Percentiles rank a stretch among this genome's conserved stretches.
These are phyloP conservation scores for Typhlomys cinereus DNA, from an alignment of 2,113 vertebrate species.

Conservation along the genomic window DNA sequence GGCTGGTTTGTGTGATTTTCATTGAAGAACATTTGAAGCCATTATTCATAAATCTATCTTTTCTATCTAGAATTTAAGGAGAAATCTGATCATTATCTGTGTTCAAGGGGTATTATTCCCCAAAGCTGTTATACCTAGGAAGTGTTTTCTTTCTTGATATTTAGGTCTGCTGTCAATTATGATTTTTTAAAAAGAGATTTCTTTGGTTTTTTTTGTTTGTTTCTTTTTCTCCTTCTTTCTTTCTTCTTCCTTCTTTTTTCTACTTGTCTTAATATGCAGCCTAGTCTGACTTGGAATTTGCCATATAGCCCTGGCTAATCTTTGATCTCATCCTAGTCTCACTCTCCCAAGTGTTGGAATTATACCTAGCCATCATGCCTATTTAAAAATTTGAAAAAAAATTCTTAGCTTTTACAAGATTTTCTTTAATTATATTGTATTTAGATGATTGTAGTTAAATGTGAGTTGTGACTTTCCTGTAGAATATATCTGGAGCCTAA, in stretches of 20 bases:
- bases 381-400: neutral
- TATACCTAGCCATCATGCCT: neutral
- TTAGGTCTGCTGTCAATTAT: neutral
- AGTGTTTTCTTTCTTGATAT: conserved; percentile 19
- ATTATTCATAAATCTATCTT: neutral
- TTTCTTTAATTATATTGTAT: neutral
- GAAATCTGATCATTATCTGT: neutral
- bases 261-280: neutral
- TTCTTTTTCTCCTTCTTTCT: neutral
- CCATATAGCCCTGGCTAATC: neutral
- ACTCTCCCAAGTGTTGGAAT: neutral
- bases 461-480: neutral
- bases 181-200: neutral
- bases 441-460: neutral
- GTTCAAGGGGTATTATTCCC: neutral
- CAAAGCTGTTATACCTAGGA: neutral
- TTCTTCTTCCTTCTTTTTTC: neutral
- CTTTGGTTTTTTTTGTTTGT: neutral
- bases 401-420: neutral
- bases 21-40: neutral
- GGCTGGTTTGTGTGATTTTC: conserved; percentile 12
- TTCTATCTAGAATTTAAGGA: neutral
- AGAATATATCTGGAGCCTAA: neutral
- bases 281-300: no score
- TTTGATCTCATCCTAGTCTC: neutral